A percentile compares a stretch with the other conserved stretches of the same genome.
Conservation (phyloP, 2,113 vertebrate genomes). For the Chascanopsetta lugubris region DNA sequence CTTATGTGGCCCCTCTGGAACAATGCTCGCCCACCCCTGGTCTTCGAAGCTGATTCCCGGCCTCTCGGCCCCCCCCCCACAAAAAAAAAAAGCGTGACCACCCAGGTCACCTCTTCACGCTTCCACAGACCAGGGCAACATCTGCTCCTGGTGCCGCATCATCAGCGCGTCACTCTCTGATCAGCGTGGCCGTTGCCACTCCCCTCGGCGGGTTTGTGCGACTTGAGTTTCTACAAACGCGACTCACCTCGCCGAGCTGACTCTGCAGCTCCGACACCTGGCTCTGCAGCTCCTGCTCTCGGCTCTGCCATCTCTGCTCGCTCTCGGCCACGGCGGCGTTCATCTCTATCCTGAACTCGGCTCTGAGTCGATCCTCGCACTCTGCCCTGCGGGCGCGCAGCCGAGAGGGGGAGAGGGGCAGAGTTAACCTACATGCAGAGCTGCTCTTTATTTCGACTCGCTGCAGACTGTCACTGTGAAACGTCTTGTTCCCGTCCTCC, state of each 20-base stretch:
- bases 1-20: too few species aligned
- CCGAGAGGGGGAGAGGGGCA: constrained; percentile 21
- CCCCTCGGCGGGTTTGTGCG: background rate
- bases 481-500: background rate
- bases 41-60: background rate
- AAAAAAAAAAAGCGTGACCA: too few species aligned
- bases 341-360: constrained; percentile 81
- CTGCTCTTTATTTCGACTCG: constrained; percentile 4
- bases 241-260: constrained; percentile 71
- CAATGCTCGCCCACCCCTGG: too few species aligned
- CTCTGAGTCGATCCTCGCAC: constrained; percentile 78
- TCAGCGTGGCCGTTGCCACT: background rate
- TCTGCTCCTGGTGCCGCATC: background rate
- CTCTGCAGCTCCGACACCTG: constrained; percentile 73
- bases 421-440: constrained; percentile 32
- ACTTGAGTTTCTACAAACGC: background rate
- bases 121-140: too few species aligned
- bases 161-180: background rate
- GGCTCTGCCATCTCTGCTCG: constrained; percentile 81
- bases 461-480: background rate
- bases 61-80: too few species aligned
- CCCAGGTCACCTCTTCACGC: background rate
- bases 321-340: constrained; percentile 70
- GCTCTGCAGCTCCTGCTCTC: constrained; percentile 80
- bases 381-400: constrained; percentile 71